Evolutionary conservation across 2,888 invertebrate genomes (phyloP).

Genomic region (Metellina segmentata): DNA sequence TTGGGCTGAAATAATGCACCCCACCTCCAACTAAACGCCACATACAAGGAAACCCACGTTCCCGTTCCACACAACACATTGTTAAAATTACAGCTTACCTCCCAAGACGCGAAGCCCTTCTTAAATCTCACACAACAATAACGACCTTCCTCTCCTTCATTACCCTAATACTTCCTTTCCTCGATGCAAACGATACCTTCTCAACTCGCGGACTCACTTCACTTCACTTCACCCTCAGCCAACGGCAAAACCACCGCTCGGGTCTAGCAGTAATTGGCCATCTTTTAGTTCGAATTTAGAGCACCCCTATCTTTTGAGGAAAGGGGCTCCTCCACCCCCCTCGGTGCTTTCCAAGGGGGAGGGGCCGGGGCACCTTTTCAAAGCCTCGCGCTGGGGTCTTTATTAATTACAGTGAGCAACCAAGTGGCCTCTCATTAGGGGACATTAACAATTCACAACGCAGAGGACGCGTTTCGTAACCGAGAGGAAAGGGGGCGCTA

Average conservation of each 20-base stretch:
- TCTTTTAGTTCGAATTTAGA: slow-evolving; percentile 23
- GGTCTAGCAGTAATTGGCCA: slow-evolving; percentile 32
- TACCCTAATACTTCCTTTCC: too few relatives aligned
- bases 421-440: slow-evolving; percentile 39
- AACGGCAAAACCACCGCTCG: too few relatives aligned
- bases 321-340: neutral
- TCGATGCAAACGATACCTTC: too few relatives aligned
- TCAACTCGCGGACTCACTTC: neutral
- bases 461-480: neutral
- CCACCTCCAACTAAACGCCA: too few relatives aligned
- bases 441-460: slow-evolving; percentile 56
- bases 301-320: slow-evolving; percentile 9
- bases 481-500: neutral
- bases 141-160: too few relatives aligned
- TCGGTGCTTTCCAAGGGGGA: slow-evolving; percentile 13
- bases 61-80: too few relatives aligned
- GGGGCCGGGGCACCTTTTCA: slow-evolving; percentile 25
- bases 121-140: too few relatives aligned
- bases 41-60: too few relatives aligned
- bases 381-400: slow-evolving; percentile 14
- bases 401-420: slow-evolving; percentile 51
- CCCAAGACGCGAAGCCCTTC: too few relatives aligned
- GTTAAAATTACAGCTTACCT: too few relatives aligned
- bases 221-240: neutral
- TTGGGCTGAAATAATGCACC: too few relatives aligned